Conservation (phyloP, 1,140 invertebrate species). For the Acromyrmex charruanus region DNA sequence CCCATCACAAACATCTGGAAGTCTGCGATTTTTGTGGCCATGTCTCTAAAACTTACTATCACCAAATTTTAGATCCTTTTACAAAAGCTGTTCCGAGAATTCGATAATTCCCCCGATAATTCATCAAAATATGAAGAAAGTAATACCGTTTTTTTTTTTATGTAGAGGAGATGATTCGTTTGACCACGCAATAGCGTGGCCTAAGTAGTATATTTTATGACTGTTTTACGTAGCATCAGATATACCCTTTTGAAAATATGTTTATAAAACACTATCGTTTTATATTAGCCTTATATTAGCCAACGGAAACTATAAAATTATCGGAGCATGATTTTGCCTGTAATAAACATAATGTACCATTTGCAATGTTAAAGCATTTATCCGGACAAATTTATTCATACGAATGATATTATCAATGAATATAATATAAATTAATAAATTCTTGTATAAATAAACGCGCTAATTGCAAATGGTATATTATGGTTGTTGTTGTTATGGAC, state of each 20-base stretch:
- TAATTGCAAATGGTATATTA: conserved; percentile 11
- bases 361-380: conserved; percentile 26
- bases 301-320: conserved; percentile 10
- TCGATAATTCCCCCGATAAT: background rate
- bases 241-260: background rate
- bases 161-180: background rate
- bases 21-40: background rate
- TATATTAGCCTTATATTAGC: background rate
- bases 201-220: background rate
- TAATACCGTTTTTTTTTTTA: background rate
- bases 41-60: background rate
- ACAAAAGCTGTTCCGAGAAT: too few species aligned
- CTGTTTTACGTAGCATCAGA: background rate
- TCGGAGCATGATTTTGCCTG: background rate
- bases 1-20: background rate
- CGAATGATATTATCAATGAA: conserved; percentile 24
- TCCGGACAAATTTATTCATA: conserved; percentile 22
- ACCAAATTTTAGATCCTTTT: conserved; percentile 16
- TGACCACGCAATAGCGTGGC: background rate
- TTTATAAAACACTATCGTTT: background rate
- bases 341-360: conserved; percentile 14
- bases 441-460: conserved; percentile 23
- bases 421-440: conserved; percentile 29
- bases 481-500: background rate
- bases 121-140: background rate